Evolutionary conservation across 2,113 vertebrate genomes (phyloP).

Genomic region (Oophaga pumilio): DNA sequence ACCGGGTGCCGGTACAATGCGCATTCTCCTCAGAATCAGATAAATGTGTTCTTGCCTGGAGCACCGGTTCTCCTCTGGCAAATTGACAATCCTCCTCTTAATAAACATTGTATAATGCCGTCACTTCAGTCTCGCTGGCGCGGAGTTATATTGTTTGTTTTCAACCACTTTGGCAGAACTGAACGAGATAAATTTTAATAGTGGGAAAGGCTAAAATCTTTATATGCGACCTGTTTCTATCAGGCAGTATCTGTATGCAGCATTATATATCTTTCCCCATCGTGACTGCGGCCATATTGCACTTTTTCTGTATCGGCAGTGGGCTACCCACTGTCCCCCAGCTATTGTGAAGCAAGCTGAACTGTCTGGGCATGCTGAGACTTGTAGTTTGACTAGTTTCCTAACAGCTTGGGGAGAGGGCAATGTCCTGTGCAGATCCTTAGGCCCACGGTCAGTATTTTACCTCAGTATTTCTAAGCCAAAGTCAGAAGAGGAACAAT

Average conservation of each 20-base stretch:
- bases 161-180: conserved; percentile 13
- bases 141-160: conserved; percentile 13
- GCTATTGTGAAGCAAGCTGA: no score
- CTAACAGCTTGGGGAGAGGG: no score
- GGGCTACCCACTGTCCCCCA: no score
- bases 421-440: not conserved
- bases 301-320: no score
- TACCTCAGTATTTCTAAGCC: no score
- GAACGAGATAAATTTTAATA: not conserved
- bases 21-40: conserved; percentile 22
- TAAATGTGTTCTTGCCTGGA: conserved; percentile 35
- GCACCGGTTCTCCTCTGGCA: conserved; percentile 36
- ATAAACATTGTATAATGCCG: conserved; percentile 39
- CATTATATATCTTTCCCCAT: no score
- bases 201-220: not conserved
- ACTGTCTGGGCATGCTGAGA: no score
- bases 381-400: no score
- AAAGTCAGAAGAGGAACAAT: not conserved
- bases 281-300: no score
- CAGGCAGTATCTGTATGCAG: no score
- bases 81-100: conserved; percentile 5
- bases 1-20: not conserved
- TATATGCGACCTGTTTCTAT: not conserved
- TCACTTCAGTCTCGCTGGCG: conserved; percentile 3
- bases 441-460: not conserved